Evolutionary conservation across 2,113 vertebrate genomes (phyloP), one percentile per base, ranked within the genome.

Genomic region (Colistium nudipinnis): DNA sequence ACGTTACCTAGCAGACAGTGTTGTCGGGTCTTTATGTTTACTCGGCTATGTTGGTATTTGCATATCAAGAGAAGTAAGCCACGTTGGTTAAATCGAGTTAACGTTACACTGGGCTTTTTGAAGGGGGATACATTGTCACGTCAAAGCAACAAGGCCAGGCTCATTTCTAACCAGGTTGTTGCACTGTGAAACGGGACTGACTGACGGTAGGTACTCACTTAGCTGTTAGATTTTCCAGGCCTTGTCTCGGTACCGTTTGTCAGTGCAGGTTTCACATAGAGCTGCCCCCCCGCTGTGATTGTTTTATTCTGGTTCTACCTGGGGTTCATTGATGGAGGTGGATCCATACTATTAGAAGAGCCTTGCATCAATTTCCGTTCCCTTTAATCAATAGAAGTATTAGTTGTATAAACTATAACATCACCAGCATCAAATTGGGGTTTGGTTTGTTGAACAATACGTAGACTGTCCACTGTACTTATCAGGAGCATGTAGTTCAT

Each of bases 1-100:
- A 25, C 11, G 55, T 55, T 45, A 85, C 56, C 75, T 45, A 24
- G 54, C 12, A 25, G 31, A 6, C 20, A 55, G 6, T 39, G 44
- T 17, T 16, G 5, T 3, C 30, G 9, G 5, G 4, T 39, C 7
- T 28, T 1, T 28, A 14, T 17, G 9, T 36, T 54, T 45, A 0
- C 10, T 35, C 7, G 16, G 12, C 13, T 11, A 1, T 53, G 22
- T 20, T 31, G 12, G 5, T 19, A 3, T 56, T 7, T 0, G n/a
- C 3, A 16, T 28, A 6, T 9, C 1, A 0, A 4, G 4, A 28
- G 2, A 4, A 28, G 13, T 7, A 19, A 31, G 20, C 4, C 5
- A 19, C 14, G 19, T 33, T 19, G 0, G 20, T 5, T 3, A 38
- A n/a, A 2, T 3, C 16, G 2, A 5, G 30, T 2, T 8, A 17